Conservation (phyloP, 1,140 invertebrate genomes). For the Macrotrachela quadricornifera region DNA sequence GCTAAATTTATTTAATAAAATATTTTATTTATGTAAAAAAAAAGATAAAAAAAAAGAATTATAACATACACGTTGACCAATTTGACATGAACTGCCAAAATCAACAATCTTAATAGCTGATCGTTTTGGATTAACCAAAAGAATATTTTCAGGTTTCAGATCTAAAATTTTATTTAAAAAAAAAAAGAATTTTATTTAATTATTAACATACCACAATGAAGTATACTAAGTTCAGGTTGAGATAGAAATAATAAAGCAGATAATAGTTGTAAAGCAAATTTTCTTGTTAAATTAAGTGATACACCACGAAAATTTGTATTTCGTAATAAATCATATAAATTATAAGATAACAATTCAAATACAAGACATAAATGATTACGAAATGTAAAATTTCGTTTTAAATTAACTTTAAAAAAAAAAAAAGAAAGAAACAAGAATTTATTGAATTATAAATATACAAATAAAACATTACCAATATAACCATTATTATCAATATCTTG, state of each 20-base stretch:
- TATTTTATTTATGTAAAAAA: too few species aligned
- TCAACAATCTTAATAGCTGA: slow-evolving; percentile 99
- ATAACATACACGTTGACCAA: slow-evolving; percentile 54
- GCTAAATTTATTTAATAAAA: slow-evolving; percentile 27
- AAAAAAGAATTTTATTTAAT: not conserved
- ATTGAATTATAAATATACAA: not conserved
- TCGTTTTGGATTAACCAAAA: slow-evolving; percentile 94
- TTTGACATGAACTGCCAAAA: slow-evolving; percentile 93
- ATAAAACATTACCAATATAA: slow-evolving; percentile 68
- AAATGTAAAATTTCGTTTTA: slow-evolving; percentile 95
- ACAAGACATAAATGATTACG: slow-evolving; percentile 88
- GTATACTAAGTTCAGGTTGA: slow-evolving; percentile 78
- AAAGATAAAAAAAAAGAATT: too few species aligned
- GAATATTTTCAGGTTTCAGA: slow-evolving; percentile 97
- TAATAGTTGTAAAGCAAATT: slow-evolving; percentile 91
- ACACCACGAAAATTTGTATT: slow-evolving; percentile 99
- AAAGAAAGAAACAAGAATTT: slow-evolving; percentile 2
- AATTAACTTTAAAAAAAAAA: slow-evolving; percentile 51
- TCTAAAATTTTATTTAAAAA: slow-evolving; percentile 76
- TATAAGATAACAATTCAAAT: slow-evolving; percentile 97
- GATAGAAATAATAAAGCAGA: slow-evolving; percentile 92
- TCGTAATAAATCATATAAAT: slow-evolving; percentile 89
- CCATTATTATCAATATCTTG: slow-evolving; percentile 75
- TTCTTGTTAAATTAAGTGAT: slow-evolving; percentile 91
- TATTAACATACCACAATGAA: too few species aligned